Base-by-base conservation (phyloP, 2,113 vertebrate genomes). In the Triplophysa tibetana region DNA sequence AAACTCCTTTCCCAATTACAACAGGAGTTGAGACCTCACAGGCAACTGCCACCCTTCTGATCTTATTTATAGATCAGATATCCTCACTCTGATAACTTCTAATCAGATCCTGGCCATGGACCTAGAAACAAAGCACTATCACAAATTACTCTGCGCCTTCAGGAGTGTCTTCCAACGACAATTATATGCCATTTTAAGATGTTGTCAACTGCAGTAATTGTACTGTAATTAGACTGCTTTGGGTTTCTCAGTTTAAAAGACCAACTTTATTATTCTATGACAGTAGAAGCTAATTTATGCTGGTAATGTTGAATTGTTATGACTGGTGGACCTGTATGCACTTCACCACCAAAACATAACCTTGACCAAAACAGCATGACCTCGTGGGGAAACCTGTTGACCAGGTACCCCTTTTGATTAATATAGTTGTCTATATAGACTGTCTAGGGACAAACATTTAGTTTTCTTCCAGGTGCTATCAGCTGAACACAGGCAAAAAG, bases 1-100 rank as follows among this genome's bases (percentile, higher is more conserved):
- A 65, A 52, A 77, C 75, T 77, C 58, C 41, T 63, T 63, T 61
- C 38, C 73, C 60, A 75, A 75, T 75, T 75, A 75, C 58, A 14
- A 43, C 73, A 63, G 62, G 73, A 75, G 58, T 48, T 14, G 5
- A 63, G 23, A 41, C 58, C 58, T 63, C 41, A 75, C 23, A 26
- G 73, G 58, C 58, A 48, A 38, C 73, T 63, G 56, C 58, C 41
- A 75, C 56, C 4, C 23, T 41, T 75, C 72, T 48, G 58, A 75
- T 62, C 38, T n/a, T 61, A 8, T 62, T 74, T n/a, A 75, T 58
- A 43, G 63, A 63, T 48, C 72, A 48, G 60, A 75, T 43, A 48
- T 24, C 24, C 45, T 26, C 58, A 75, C 21, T 58, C 73, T 48
- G 23, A 21, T 45, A 45, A 48, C 73, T 45, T 23, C 7, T 10